Evolutionary conservation across 2,113 vertebrate species (phyloP), one percentile per base, ranked within the genome.

Genomic region (Carettochelys insculpta): DNA sequence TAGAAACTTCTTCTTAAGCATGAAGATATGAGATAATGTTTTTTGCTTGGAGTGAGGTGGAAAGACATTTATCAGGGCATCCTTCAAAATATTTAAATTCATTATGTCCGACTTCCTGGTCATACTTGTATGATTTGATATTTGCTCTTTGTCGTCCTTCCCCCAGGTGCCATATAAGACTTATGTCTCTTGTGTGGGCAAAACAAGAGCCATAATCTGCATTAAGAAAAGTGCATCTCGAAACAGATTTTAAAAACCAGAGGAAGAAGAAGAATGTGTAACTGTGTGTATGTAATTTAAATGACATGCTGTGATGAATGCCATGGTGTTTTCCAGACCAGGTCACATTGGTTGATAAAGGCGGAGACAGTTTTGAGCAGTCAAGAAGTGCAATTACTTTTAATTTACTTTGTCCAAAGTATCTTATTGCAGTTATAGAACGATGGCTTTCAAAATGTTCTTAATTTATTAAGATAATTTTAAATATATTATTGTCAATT

Each of bases 31-130:
- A 73, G 79, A 87, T 96, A 92, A 95, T 94, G 93, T 92, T 95
- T 90, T 94, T 96, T 96, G 83, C 85, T 94, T 95, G 90, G 85
- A 92, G 93, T 95, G 85, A 95, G 88, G 88, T 96, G 91, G 93
- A 91, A 96, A 97, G 94, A 95, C 61, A 92, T 88, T 93, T 95
- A 93, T 91, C 77, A 88, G 84, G 91, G 78, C 45, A 94, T 94
- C 92, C 94, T 95, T 87, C 85, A 85, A 94, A 95, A 95, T 93
- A 94, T 24, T 53, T 93, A 89, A 94, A 92, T 87, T 96, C 90
- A 91, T 94, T 86, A 86, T 43, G 43, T 90, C 87, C 88, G 92
- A 90, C 20, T 94, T 96, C 77, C 90, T 54, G 89, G 93, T 92
- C 85, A 47, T 86, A 93, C 92, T 94, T 96, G 89, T 83, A 85